phyloP scores from a whole-genome alignment of 2,888 invertebrate species.

The Eumerus sabulonum region DNA sequence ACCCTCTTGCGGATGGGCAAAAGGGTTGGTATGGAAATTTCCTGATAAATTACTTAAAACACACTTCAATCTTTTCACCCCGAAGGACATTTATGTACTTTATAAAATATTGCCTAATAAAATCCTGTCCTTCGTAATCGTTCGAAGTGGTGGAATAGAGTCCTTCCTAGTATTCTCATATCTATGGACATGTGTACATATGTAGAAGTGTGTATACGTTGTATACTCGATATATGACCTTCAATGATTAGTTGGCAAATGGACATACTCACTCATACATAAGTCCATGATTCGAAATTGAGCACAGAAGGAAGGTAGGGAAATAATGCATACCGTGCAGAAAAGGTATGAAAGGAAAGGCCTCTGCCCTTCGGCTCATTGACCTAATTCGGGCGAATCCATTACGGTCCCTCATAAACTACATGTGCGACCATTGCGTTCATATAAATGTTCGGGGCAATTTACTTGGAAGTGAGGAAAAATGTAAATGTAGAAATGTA shows the following conservation, averaged over 20 bases:
- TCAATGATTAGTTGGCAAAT: constrained; percentile 50
- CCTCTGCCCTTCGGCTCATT: constrained; percentile 3
- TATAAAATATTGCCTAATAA: constrained; percentile 61
- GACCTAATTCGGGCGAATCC: constrained; percentile 22
- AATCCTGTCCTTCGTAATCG: constrained; percentile 13
- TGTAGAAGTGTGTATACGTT: neutral
- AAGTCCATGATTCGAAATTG: constrained; percentile 41
- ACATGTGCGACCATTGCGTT: constrained; percentile 6
- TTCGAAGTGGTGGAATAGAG: no score
- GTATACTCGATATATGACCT: constrained; percentile 6
- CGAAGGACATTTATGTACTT: constrained; percentile 55
- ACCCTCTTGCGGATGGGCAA: neutral
- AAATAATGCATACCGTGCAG: constrained; percentile 44
- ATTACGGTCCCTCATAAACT: neutral
- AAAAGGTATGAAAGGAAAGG: constrained; percentile 22
- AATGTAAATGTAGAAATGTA: no score
- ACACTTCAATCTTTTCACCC: constrained; percentile 18
- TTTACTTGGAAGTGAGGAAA: constrained; percentile 5
- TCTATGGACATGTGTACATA: no score
- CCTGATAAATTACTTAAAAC: constrained; percentile 60
- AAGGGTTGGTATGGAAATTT: constrained; percentile 52
- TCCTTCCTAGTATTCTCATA: constrained; percentile 11
- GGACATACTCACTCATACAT: constrained; percentile 25
- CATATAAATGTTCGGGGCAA: constrained; percentile 31
- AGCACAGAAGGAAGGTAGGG: neutral